Evolutionary conservation across 2,113 vertebrate species (phyloP).

Genomic region (Brachypodius melanocephalos): DNA sequence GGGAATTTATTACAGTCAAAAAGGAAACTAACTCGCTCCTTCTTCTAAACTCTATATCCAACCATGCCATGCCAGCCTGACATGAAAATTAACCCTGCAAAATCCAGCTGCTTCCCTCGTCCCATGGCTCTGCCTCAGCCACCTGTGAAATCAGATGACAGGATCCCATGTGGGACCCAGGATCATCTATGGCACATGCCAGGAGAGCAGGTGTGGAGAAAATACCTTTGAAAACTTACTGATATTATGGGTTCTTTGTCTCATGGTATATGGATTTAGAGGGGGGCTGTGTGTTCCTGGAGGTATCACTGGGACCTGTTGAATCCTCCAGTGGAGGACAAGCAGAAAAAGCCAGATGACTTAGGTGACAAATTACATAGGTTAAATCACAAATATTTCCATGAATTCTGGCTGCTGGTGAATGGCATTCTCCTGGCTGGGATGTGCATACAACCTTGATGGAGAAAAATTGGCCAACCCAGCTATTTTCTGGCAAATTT

Average conservation of each 20-base stretch:
- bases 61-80: background rate
- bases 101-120: background rate
- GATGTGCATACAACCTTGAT: background rate
- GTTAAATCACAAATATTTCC: background rate
- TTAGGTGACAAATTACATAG: background rate
- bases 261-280: background rate
- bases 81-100: background rate
- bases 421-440: background rate
- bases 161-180: rapidly evolving
- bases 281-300: background rate
- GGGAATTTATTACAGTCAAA: background rate
- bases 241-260: background rate
- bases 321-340: background rate
- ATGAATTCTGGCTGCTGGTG: background rate
- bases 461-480: background rate
- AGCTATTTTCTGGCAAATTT: background rate
- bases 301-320: rapidly evolving
- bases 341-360: background rate
- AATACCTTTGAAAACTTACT: background rate
- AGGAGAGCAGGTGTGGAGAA: background rate
- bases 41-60: background rate
- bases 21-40: background rate
- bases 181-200: background rate
- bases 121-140: background rate
- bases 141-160: background rate